phyloP scores from a whole-genome alignment of 2,888 invertebrate species.

The Andrena fulva region DNA sequence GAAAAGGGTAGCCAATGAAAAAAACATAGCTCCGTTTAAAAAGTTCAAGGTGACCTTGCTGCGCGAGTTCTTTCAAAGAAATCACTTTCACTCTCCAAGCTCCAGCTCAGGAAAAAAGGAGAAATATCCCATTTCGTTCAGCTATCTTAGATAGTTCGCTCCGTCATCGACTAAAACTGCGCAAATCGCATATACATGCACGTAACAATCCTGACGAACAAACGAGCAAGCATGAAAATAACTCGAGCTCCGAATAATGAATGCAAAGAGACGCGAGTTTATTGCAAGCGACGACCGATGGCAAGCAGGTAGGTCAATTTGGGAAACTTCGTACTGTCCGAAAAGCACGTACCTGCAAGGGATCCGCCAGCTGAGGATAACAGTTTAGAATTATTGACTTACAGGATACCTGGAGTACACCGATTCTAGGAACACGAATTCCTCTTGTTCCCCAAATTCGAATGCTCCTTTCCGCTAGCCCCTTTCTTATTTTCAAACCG shows the following conservation, averaged over 20 bases:
- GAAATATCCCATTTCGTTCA: not conserved
- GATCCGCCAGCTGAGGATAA: conserved; percentile 18
- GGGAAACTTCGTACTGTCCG: not conserved
- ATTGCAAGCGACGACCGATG: not conserved
- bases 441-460: not conserved
- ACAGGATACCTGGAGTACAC: conserved; percentile 15
- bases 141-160: not conserved
- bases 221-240: not conserved
- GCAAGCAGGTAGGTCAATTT: not conserved
- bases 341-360: conserved; percentile 10
- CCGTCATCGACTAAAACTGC: no score
- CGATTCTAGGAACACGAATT: not conserved
- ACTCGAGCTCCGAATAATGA: not conserved
- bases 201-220: not conserved
- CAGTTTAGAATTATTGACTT: conserved; percentile 25
- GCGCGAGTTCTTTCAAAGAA: not conserved
- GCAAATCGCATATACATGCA: not conserved
- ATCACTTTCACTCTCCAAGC: not conserved
- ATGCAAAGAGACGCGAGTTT: not conserved
- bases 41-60: conserved; percentile 7
- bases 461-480: not conserved
- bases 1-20: not conserved
- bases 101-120: not conserved
- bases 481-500: not conserved
- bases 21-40: not conserved